Evolutionary conservation across 2,797 vertebrate genomes (phyloP).

Genomic region (Petrocephalus schoutedeni): DNA sequence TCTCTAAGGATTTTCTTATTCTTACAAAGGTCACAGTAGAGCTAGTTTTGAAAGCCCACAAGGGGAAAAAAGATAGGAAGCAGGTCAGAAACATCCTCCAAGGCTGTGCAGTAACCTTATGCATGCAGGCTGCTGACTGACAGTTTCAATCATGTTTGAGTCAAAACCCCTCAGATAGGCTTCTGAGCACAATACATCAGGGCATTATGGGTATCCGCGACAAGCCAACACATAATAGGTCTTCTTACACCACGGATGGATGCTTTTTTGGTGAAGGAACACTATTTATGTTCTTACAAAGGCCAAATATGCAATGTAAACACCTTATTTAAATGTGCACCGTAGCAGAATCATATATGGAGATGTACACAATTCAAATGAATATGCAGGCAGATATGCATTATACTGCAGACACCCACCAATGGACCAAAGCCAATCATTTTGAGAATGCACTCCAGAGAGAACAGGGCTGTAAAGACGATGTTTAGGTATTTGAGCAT

Average conservation of each 20-base stretch:
- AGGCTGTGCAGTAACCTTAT: background rate
- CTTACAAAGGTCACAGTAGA: background rate
- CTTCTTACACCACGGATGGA: background rate
- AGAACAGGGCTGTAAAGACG: constrained; percentile 92
- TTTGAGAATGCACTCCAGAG: constrained; percentile 91
- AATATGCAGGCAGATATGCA: background rate
- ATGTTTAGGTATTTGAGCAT: constrained; percentile 94
- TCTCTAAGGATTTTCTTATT: background rate
- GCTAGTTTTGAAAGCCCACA: background rate
- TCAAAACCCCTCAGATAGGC: background rate
- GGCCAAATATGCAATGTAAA: background rate
- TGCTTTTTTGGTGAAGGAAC: background rate
- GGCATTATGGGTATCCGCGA: background rate
- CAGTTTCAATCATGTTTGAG: background rate
- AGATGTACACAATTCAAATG: background rate
- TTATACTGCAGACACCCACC: constrained; percentile 60
- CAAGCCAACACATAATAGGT: constrained; percentile 1
- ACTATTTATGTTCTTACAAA: background rate
- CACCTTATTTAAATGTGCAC: background rate
- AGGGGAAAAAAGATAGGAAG: background rate
- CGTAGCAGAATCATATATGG: background rate
- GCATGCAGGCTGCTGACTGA: background rate
- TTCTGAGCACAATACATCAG: background rate
- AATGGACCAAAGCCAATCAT: constrained; percentile 92
- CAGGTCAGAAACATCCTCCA: background rate